phyloP scores from a whole-genome alignment of 2,113 vertebrate genomes.

The Eublepharis macularius region DNA sequence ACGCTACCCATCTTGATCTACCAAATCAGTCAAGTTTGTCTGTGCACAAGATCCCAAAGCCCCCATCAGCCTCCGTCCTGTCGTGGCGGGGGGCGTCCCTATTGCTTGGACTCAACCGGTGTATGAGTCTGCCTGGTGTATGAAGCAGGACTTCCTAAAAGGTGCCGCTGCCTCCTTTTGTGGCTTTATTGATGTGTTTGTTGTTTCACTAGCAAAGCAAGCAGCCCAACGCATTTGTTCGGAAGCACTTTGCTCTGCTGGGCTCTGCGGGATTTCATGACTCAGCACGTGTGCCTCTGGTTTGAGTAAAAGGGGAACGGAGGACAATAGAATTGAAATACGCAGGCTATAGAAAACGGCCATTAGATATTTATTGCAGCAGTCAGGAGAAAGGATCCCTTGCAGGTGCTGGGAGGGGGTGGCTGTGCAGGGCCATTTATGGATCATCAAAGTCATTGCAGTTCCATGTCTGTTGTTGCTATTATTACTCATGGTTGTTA shows the following conservation, averaged over 20 bases:
- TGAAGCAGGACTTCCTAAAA: background rate
- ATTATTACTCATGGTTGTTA: background rate
- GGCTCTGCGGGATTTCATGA: background rate
- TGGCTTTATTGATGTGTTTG: background rate
- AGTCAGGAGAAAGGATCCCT: background rate
- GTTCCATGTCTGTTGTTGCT: background rate
- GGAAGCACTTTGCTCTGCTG: background rate
- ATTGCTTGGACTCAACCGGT: no score
- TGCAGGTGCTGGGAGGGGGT: background rate
- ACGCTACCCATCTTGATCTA: no score
- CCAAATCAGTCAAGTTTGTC: no score
- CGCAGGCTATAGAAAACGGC: background rate
- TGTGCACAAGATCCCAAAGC: no score
- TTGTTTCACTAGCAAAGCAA: background rate
- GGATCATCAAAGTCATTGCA: background rate
- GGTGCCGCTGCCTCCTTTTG: background rate
- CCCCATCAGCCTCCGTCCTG: no score
- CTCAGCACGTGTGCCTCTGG: background rate
- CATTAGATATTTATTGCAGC: background rate
- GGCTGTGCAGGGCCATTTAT: background rate
- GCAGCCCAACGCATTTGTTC: background rate
- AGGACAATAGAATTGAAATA: background rate
- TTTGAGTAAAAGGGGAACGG: background rate
- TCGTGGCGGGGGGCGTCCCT: no score
- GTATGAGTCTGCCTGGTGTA: no score